Percentiles rank a stretch among this genome's conserved stretches.
These are phyloP conservation scores for Cydia strobilella DNA, from an alignment of 1,140 invertebrate species.

Conservation along the genomic window DNA sequence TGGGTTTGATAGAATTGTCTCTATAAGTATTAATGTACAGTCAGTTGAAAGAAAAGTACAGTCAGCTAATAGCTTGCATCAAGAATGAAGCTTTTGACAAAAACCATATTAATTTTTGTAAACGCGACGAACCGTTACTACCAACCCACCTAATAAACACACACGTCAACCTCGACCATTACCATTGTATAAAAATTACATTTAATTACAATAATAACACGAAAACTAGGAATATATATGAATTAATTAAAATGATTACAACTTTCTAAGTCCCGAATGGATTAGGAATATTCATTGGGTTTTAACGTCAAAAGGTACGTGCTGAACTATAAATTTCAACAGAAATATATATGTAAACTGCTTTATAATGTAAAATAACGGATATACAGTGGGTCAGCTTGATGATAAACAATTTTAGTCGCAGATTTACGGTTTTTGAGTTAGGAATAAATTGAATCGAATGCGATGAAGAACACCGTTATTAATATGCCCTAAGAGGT, in stretches of 20 bases:
- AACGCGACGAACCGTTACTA: not conserved
- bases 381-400: conserved; percentile 4
- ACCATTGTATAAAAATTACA: not conserved
- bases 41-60: no score
- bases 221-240: conserved; percentile 19
- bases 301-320: not conserved
- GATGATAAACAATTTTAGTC: not conserved
- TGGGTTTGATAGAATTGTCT: no score
- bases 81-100: no score
- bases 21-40: no score
- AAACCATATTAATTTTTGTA: not conserved
- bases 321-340: conserved; percentile 20
- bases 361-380: not conserved
- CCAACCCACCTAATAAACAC: conserved; percentile 20
- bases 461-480: not conserved
- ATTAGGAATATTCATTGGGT: not conserved
- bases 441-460: not conserved
- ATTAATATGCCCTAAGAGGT: no score
- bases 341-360: conserved; percentile 26
- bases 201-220: conserved; percentile 20
- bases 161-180: conserved; percentile 15
- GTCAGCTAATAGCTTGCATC: no score
- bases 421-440: not conserved
- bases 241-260: conserved; percentile 20
- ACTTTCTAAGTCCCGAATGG: conserved; percentile 9